Conservation (phyloP, 2,113 vertebrate genomes). For the Nothobranchius kuhntae region DNA sequence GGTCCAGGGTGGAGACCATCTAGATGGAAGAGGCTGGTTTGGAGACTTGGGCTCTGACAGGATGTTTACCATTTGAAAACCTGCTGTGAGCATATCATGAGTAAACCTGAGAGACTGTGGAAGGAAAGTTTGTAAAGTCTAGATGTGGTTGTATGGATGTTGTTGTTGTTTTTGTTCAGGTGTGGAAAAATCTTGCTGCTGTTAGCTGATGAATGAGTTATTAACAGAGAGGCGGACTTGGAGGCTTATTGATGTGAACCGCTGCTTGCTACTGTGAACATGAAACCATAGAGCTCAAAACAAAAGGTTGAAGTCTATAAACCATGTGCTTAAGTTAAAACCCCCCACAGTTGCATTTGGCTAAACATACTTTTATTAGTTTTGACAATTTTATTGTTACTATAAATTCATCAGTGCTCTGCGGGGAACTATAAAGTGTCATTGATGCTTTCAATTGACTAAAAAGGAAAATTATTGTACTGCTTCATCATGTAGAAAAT, state of each 20-base stretch:
- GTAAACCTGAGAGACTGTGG: background rate
- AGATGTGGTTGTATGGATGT: background rate
- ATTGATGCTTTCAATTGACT: background rate
- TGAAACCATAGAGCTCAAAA: background rate
- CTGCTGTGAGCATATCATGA: background rate
- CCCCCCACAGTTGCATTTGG: background rate
- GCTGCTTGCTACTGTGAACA: background rate
- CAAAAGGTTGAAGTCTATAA: slow-evolving; percentile 7
- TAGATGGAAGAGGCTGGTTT: too few species aligned
- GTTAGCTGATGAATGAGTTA: slow-evolving; percentile 6
- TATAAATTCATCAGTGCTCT: background rate
- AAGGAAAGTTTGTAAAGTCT: background rate
- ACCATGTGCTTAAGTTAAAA: slow-evolving; percentile 1
- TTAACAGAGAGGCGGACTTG: background rate
- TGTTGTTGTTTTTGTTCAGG: background rate
- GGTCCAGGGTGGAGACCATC: too few species aligned
- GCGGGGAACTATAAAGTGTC: background rate
- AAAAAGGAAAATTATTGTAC: background rate
- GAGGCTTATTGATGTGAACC: background rate
- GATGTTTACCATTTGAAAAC: background rate
- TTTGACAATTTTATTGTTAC: background rate
- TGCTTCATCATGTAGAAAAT: background rate
- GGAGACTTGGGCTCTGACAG: too few species aligned
- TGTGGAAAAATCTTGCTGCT: background rate
- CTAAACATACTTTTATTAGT: background rate